Conservation (phyloP, 1,140 invertebrate species). For the Drosophila sproati region DNA sequence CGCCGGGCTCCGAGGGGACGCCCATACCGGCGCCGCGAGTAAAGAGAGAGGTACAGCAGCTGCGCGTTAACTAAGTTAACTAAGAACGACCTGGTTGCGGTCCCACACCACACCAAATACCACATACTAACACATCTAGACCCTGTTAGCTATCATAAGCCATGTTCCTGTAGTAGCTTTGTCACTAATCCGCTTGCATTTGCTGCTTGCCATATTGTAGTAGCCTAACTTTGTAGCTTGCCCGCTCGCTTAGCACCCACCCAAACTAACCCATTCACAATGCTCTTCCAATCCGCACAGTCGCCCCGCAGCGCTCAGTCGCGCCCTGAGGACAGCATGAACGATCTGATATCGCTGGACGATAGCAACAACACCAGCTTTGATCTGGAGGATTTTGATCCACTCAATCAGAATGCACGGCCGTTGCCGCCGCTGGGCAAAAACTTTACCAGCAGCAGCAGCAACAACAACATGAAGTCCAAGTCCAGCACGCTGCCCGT, state of each 20-base stretch:
- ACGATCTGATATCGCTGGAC: conserved; percentile 84
- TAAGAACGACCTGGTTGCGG: conserved; percentile 68
- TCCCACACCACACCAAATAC: conserved; percentile 48
- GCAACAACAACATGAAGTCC: conserved; percentile 50
- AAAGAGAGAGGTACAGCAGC: conserved; percentile 82
- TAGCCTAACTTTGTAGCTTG: conserved; percentile 12
- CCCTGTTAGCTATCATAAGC: conserved; percentile 22
- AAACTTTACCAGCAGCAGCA: conserved; percentile 67
- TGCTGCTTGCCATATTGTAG: conserved; percentile 36
- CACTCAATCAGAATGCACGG: conserved; percentile 82
- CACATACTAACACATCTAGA: conserved; percentile 59
- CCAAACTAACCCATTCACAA: conserved; percentile 14
- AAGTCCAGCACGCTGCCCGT: conserved; percentile 85
- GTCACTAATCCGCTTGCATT: conserved; percentile 31
- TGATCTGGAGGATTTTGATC: conserved; percentile 83
- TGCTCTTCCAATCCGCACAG: conserved; percentile 44
- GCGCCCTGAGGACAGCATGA: conserved; percentile 71
- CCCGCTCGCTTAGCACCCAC: neutral
- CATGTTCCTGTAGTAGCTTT: conserved; percentile 23
- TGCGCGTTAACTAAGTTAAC: conserved; percentile 57
- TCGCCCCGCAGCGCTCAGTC: conserved; percentile 53
- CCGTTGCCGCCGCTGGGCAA: conserved; percentile 68
- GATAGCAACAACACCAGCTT: conserved; percentile 83
- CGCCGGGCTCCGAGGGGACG: conserved; percentile 56
- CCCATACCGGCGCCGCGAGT: conserved; percentile 75